Conservation (phyloP, 35 echinoderm and acorn worm genomes). For the Nesometra sesokonis region DNA sequence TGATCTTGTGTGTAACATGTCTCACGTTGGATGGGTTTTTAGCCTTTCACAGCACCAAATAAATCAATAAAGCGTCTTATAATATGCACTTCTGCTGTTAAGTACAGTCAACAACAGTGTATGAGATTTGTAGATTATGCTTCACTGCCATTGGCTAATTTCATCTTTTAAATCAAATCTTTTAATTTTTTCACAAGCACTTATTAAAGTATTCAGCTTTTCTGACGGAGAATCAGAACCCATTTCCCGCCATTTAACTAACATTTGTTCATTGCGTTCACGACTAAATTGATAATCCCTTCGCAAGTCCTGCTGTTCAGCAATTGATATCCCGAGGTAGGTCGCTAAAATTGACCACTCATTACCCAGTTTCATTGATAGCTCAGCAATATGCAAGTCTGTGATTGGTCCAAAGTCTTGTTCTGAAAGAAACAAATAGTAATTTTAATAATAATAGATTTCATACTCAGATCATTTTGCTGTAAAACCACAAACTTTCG, state of each 20-base stretch:
- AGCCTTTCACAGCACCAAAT: too few relatives aligned
- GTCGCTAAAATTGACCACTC: background rate
- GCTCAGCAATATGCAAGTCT: background rate
- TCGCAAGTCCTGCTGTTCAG: background rate
- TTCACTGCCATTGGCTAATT: background rate
- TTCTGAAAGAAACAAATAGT: background rate
- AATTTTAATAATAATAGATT: too few relatives aligned
- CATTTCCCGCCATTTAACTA: background rate
- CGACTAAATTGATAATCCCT: background rate
- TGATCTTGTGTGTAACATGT: too few relatives aligned
- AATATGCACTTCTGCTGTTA: too few relatives aligned
- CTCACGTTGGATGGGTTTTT: too few relatives aligned
- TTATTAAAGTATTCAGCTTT: background rate
- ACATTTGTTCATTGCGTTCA: background rate
- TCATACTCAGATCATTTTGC: too few relatives aligned
- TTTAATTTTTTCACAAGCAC: background rate
- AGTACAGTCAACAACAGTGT: too few relatives aligned
- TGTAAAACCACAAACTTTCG: too few relatives aligned
- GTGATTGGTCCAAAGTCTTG: background rate
- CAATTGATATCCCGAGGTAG: background rate
- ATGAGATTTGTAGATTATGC: too few relatives aligned
- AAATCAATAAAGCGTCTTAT: too few relatives aligned
- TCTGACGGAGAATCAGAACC: background rate
- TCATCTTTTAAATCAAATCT: background rate
- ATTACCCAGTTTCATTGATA: background rate